Evolutionary conservation across 2,888 invertebrate species (phyloP).

Genomic region (Yponomeuta plumbellus): DNA sequence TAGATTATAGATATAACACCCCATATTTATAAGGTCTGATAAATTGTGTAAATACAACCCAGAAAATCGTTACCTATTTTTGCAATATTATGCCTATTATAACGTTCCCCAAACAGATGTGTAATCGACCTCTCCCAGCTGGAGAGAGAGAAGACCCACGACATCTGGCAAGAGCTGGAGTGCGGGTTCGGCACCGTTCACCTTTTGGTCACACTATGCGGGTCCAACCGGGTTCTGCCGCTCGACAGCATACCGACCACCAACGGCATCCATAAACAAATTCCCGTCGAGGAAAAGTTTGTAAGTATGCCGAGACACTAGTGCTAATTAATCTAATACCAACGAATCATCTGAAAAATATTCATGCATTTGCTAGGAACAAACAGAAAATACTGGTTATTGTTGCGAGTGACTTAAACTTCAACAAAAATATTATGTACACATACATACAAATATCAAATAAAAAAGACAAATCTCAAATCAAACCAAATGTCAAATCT

Average conservation of each 20-base stretch:
- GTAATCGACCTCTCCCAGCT: conserved; percentile 56
- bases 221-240: conserved; percentile 37
- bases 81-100: not conserved
- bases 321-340: not conserved
- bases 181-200: conserved; percentile 62
- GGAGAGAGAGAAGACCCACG: conserved; percentile 64
- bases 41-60: too few relatives aligned
- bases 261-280: conserved; percentile 39
- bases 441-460: too few relatives aligned
- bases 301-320: conserved; percentile 37
- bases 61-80: too few relatives aligned
- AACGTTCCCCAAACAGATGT: conserved; percentile 39
- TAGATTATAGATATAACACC: too few relatives aligned
- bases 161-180: conserved; percentile 62
- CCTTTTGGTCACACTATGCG: conserved; percentile 56
- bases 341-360: too few relatives aligned
- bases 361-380: too few relatives aligned
- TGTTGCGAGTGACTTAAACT: too few relatives aligned
- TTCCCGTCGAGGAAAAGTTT: conserved; percentile 47
- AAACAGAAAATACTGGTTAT: too few relatives aligned
- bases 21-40: too few relatives aligned
- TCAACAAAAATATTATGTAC: too few relatives aligned
- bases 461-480: too few relatives aligned
- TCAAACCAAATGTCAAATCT: too few relatives aligned
- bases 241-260: conserved; percentile 57